Conservation (phyloP, 30 jellyfish, hydroid and myxozoan genomes). For the Clytia hemisphaerica region DNA sequence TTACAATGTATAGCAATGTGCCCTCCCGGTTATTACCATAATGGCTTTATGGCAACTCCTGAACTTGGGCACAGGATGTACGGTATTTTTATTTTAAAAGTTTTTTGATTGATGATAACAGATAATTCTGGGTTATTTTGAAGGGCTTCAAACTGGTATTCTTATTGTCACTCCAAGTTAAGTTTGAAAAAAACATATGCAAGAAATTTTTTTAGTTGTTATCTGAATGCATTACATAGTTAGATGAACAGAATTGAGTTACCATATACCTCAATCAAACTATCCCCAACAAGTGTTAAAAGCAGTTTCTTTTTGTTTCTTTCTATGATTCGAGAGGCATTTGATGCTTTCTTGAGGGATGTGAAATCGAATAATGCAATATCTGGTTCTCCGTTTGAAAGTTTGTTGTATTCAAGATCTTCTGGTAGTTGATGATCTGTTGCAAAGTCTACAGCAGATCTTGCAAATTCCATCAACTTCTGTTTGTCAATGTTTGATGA, state of each 20-base stretch:
- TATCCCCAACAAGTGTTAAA: slow-evolving; percentile 92
- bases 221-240: not conserved
- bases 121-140: too few relatives aligned
- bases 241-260: not conserved
- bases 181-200: too few relatives aligned
- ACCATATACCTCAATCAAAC: slow-evolving; percentile 69
- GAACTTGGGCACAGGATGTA: too few relatives aligned
- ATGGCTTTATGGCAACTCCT: too few relatives aligned
- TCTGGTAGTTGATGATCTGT: slow-evolving; percentile 86
- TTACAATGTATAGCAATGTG: too few relatives aligned
- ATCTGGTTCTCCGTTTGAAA: slow-evolving; percentile 88
- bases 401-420: slow-evolving; percentile 42
- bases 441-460: slow-evolving; percentile 85
- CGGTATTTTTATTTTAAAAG: too few relatives aligned
- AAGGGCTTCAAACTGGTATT: too few relatives aligned
- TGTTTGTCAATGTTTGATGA: slow-evolving; percentile 67
- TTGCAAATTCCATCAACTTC: slow-evolving; percentile 50
- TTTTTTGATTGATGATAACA: too few relatives aligned
- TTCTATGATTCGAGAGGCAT: slow-evolving; percentile 81
- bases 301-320: slow-evolving; percentile 71
- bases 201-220: too few relatives aligned
- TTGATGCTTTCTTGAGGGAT: slow-evolving; percentile 91
- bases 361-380: slow-evolving; percentile 96
- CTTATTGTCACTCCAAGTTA: too few relatives aligned
- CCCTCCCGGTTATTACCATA: too few relatives aligned